Conservation (phyloP, 2,113 vertebrate genomes). For the Carassius auratus region DNA sequence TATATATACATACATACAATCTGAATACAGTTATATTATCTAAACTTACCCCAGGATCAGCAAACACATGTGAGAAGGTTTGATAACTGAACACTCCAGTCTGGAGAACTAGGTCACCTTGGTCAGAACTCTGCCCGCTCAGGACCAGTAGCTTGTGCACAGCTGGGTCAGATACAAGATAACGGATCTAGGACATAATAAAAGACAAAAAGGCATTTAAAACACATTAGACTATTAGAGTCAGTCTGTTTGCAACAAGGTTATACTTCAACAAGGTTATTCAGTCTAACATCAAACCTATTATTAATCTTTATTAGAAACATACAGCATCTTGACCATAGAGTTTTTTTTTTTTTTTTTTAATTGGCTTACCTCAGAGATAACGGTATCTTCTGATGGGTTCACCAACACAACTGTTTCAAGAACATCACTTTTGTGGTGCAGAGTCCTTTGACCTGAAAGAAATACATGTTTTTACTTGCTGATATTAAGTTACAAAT, state of each 20-base stretch:
- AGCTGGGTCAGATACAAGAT: constrained; percentile 86
- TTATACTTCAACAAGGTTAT: constrained; percentile 14
- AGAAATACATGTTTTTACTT: constrained; percentile 53
- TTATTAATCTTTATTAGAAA: background rate
- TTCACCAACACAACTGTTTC: constrained; percentile 94
- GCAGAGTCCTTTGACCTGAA: constrained; percentile 93
- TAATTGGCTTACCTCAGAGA: constrained; percentile 79
- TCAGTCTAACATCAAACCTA: constrained; percentile 2
- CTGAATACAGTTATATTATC: background rate
- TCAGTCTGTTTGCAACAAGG: constrained; percentile 7
- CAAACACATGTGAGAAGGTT: constrained; percentile 82
- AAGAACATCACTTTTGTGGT: constrained; percentile 88
- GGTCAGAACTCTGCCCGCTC: constrained; percentile 91
- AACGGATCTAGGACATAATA: constrained; percentile 80
- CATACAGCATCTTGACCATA: background rate
- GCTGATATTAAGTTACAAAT: background rate
- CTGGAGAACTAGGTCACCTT: constrained; percentile 91
- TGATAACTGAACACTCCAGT: constrained; percentile 86
- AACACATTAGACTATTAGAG: constrained; percentile 22
- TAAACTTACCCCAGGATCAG: constrained; percentile 84
- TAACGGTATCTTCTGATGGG: constrained; percentile 83
- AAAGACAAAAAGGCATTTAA: constrained; percentile 51
- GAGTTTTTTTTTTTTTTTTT: background rate
- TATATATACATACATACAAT: background rate
- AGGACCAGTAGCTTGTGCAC: constrained; percentile 91